Evolutionary conservation across 2,113 vertebrate species (phyloP).

Genomic region (Proteles cristata): DNA sequence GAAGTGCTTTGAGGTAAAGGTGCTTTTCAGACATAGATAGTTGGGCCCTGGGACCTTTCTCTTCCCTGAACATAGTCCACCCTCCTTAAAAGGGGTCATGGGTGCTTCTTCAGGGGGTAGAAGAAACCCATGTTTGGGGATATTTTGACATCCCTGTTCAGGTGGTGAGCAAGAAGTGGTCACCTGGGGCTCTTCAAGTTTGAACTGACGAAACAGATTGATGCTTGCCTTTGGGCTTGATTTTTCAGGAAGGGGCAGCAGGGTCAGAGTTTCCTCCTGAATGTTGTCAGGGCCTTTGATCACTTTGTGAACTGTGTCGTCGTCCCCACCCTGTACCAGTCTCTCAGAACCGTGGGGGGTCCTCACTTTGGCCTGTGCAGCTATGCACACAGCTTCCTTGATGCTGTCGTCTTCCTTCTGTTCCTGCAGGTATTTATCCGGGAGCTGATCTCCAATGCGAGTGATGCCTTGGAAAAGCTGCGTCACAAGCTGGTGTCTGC

Average conservation of each 20-base stretch:
- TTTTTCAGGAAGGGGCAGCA: background rate
- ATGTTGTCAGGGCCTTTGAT: background rate
- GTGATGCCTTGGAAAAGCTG: constrained; percentile 96
- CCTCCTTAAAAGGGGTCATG: background rate
- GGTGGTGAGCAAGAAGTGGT: background rate
- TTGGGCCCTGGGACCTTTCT: background rate
- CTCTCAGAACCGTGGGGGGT: background rate
- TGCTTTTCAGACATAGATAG: background rate
- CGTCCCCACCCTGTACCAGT: too few species aligned
- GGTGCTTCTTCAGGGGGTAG: background rate
- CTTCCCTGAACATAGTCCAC: background rate
- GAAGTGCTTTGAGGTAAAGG: background rate
- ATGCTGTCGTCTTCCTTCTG: accelerated
- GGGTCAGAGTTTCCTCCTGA: background rate
- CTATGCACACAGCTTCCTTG: background rate
- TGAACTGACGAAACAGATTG: background rate
- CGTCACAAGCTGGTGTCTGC: constrained; percentile 90
- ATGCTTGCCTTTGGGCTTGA: background rate
- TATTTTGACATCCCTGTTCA: background rate
- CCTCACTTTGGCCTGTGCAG: background rate
- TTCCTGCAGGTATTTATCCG: constrained; percentile 93
- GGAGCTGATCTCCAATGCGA: constrained; percentile 97
- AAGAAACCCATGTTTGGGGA: background rate
- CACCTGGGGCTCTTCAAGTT: background rate
- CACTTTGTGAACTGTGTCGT: background rate